Base-by-base conservation (phyloP, 35 echinoderm and acorn worm species). In the Heliocidaris tuberculata region DNA sequence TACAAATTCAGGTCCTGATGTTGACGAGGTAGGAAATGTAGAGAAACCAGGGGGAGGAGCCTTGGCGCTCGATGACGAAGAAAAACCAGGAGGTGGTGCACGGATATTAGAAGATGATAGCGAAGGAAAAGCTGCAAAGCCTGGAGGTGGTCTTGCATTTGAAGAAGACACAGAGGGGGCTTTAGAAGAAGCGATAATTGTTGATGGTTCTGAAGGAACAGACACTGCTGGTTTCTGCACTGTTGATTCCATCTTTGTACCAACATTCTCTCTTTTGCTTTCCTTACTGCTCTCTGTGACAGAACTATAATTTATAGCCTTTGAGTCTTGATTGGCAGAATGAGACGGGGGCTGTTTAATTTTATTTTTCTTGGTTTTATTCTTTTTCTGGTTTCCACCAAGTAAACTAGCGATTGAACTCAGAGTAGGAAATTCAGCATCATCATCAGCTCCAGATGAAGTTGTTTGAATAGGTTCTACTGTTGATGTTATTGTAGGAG, bases 371-470 rank as follows among this genome's bases (percentile, higher is more conserved):
- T 94, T 97, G 24, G 88, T 30, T 94, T 61, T 95, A 27, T 86
- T 88, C 30, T 85, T 47, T 60, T 95, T 95, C 9, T 59, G 47
- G 30, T 47, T 94, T 2, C 92, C 94, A 30, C 85, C 96, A 6
- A 99, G 94, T 86, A 97, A 94, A 52, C 93, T 96, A 8, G 98
- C 98, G 17, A 99, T 99, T 12, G 98, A 97, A 85, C 98, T 99
- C 65, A 99, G 70, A 7, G 97, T 97, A 19, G 98, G 98, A 35
- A 99, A 99, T 47, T 99, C 98, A 27, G 96, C 95, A 31, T 90
- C 91, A 54, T 50, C 48, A 17, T 52, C 30, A 11, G 71, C 11
- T 42, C 86, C 48, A 2, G 59, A 16, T 42, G 32, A 11, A 6
- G 85, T 27, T 7, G 60, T 65, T 50, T 85, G 50, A 13, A 65